Conservation (phyloP, 2,113 vertebrate genomes). For the Nestor notabilis region DNA sequence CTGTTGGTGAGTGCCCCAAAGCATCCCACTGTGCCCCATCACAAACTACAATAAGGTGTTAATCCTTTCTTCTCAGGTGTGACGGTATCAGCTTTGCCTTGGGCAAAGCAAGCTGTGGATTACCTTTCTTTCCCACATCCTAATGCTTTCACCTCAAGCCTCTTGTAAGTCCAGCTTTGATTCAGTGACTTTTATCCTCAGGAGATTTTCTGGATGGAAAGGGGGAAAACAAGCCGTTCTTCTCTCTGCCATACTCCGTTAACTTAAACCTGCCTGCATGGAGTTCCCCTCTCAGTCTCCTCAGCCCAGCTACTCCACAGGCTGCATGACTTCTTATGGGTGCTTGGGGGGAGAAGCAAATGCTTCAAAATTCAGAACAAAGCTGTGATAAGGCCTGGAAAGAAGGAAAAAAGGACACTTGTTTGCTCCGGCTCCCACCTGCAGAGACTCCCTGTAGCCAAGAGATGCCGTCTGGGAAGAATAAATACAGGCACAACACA, state of each 20-base stretch:
- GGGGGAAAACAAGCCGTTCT: not conserved
- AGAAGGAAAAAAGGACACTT: not conserved
- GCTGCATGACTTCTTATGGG: accelerated
- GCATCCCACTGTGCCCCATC: not conserved
- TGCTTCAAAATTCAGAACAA: not conserved
- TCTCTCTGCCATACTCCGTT: not conserved
- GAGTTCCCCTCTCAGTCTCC: not conserved
- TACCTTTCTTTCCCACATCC: not conserved
- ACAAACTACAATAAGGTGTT: not conserved
- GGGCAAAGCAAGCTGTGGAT: not conserved
- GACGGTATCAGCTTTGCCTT: not conserved
- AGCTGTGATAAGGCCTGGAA: not conserved
- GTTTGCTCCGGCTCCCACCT: not conserved
- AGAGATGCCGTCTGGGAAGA: not conserved
- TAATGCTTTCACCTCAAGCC: not conserved
- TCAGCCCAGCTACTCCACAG: not conserved
- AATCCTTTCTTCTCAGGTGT: not conserved
- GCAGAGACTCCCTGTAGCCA: accelerated
- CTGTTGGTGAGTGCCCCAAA: not conserved
- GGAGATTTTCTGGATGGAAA: not conserved
- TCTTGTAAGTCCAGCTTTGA: not conserved
- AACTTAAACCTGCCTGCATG: not conserved
- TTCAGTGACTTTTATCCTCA: not conserved
- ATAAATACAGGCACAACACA: not conserved
- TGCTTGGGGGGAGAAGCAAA: not conserved